Evolutionary conservation across 2,888 invertebrate genomes (phyloP).

Genomic region (Nemapogon koenigi): DNA sequence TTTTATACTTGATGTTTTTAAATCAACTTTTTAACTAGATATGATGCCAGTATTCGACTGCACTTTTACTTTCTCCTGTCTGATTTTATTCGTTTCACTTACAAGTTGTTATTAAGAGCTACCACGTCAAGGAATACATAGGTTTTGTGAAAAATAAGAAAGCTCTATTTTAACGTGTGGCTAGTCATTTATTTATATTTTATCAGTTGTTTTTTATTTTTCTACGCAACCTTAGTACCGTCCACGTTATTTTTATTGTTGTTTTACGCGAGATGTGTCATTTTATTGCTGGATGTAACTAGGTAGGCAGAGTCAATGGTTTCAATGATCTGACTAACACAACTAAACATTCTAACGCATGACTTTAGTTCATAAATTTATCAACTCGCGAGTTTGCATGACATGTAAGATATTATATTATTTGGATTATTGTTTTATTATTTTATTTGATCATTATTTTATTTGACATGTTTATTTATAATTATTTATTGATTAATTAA

Average conservation of each 20-base stretch:
- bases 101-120: too few relatives aligned
- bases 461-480: constrained; percentile 22
- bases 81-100: too few relatives aligned
- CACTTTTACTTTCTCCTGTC: too few relatives aligned
- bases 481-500: constrained; percentile 22
- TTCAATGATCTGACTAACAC: constrained; percentile 60
- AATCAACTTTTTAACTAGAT: too few relatives aligned
- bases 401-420: constrained; percentile 21
- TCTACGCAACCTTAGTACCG: background rate
- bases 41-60: too few relatives aligned
- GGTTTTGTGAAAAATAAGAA: too few relatives aligned
- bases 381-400: constrained; percentile 59
- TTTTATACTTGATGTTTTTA: too few relatives aligned
- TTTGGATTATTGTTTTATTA: constrained; percentile 7
- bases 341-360: constrained; percentile 60
- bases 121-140: too few relatives aligned
- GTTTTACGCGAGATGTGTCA: background rate
- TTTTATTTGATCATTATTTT: constrained; percentile 24
- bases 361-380: constrained; percentile 44
- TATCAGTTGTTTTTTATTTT: background rate
- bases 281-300: background rate
- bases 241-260: background rate
- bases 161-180: too few relatives aligned
- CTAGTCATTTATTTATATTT: constrained; percentile 1
- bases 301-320: constrained; percentile 13